Base-by-base conservation (phyloP, 2,797 vertebrate genomes). In the Channa striata region DNA sequence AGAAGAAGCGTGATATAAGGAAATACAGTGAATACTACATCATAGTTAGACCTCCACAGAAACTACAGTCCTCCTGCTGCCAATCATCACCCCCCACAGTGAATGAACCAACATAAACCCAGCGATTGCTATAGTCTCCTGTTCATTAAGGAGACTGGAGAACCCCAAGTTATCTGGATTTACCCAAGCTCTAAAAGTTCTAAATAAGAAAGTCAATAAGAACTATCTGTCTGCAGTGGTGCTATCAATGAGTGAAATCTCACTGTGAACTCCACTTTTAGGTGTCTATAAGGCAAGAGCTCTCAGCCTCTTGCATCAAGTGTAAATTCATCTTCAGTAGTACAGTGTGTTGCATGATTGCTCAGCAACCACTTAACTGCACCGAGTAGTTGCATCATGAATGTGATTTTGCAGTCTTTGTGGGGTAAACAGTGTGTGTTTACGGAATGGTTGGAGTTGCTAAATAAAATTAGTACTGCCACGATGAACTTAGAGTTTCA, bases 21-120 rank as follows among this genome's bases (percentile, higher is more conserved):
- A n/a, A n/a, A n/a, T n/a, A 4, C 25, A 30, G 25, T 30, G 6
- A 30, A 4, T 30, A 30, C 25, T 4, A 4, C 25, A 30, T 30
- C 4, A 6, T 30, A 30, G 25, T 30, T 30, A 30, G 25, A 30
- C 25, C 4, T 30, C 25, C 4, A 6, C 6, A 30, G 25, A 30
- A 30, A 30, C 25, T 30, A 30, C 25, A 30, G 25, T 6, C 25
- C 25, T 30, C 25, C 25, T 30, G 25, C 25, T 30, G 25, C 25
- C 25, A 6, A n/a, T 30, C 25, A 30, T 30, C 25, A 11, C 34
- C 12, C 1, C 21, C 21, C 16, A 39, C 13, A 43, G n/a, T 39
- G 40, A 48, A 49, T 19, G n/a, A 51, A 58, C 19, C 36, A 72
- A 13, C 39, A 53, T 42, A 14, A 54, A 42, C 34, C 12, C 1